Evolutionary conservation across 2,113 vertebrate genomes (phyloP).

Genomic region (Lophotis ruficrista): DNA sequence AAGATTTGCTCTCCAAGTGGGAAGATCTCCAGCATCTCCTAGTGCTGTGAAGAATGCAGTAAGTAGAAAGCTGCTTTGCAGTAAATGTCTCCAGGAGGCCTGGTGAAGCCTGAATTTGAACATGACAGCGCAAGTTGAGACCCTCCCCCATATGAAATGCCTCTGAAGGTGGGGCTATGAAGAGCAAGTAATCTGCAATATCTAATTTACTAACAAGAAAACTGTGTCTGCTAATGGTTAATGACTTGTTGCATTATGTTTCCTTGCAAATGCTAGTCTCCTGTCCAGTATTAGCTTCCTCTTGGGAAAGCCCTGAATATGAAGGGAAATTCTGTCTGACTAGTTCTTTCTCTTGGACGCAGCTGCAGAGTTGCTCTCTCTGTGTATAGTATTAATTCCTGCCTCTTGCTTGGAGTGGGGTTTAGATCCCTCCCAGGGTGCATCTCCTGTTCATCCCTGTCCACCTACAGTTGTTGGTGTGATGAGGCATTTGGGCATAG

Average conservation of each 20-base stretch:
- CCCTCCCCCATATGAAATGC: neutral
- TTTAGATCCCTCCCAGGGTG: neutral
- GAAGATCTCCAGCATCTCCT: constrained; percentile 29
- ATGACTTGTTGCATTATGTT: neutral
- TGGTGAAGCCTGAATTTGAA: neutral
- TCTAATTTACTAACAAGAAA: neutral
- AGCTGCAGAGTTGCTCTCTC: neutral
- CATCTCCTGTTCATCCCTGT: neutral
- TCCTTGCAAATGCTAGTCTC: neutral
- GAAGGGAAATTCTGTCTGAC: neutral
- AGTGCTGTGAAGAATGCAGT: neutral
- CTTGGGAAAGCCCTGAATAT: neutral
- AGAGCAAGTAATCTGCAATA: neutral
- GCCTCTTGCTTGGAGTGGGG: neutral
- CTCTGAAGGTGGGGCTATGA: neutral
- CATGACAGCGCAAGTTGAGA: neutral
- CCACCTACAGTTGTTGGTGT: neutral
- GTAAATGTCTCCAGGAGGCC: neutral
- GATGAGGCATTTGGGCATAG: neutral
- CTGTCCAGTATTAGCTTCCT: neutral
- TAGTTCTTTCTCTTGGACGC: neutral
- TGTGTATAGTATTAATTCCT: neutral
- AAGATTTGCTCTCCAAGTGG: constrained; percentile 22
- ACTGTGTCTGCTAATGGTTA: neutral
- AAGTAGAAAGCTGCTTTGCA: neutral